phyloP scores from a whole-genome alignment of 2,888 invertebrate species.

The Cancer borealis region DNA sequence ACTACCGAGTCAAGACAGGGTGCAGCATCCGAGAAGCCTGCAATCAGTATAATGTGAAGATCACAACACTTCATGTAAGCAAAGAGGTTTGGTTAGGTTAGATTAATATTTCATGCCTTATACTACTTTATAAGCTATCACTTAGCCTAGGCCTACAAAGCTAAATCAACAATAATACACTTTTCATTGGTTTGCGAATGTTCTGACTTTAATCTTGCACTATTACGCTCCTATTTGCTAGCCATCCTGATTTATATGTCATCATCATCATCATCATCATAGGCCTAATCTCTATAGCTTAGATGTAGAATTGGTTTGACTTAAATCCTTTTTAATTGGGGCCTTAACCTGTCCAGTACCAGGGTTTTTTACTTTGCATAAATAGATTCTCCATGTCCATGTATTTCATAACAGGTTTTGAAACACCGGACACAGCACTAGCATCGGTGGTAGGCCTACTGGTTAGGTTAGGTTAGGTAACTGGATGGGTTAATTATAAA shows the following conservation, averaged over 20 bases:
- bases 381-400: no score
- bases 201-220: no score
- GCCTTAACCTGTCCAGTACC: no score
- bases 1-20: not conserved
- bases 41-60: not conserved
- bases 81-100: not conserved
- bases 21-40: constrained; percentile 22
- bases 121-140: not conserved
- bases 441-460: no score
- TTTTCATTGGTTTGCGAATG: not conserved
- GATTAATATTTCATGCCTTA: no score
- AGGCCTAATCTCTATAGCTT: not conserved
- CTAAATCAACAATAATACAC: not conserved
- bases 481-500: no score
- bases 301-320: not conserved
- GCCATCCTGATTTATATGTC: not conserved
- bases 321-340: no score
- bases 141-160: not conserved
- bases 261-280: not conserved
- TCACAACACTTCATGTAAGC: constrained; percentile 18
- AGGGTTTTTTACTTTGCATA: no score
- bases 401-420: no score
- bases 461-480: no score
- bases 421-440: no score
- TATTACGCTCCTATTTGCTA: no score